phyloP scores from a whole-genome alignment of 2,113 vertebrate genomes.

The Gymnogyps californianus region DNA sequence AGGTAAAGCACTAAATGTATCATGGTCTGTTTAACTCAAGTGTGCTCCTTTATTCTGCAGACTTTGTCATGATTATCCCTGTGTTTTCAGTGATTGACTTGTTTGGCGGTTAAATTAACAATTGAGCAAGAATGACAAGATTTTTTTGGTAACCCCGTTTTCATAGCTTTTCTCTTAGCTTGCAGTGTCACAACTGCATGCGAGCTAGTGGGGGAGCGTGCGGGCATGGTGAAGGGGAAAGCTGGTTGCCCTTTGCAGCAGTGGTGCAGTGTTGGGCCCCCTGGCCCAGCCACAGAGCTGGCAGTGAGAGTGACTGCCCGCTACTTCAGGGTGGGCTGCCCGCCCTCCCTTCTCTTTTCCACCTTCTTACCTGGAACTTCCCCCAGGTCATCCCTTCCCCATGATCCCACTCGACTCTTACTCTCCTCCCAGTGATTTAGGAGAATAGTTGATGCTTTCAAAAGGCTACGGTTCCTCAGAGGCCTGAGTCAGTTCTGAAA shows the following conservation, averaged over 20 bases:
- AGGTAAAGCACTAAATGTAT: neutral
- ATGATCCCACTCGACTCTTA: fast-evolving
- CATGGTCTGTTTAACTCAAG: fast-evolving
- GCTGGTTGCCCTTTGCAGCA: neutral
- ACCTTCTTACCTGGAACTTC: neutral
- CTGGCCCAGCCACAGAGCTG: neutral
- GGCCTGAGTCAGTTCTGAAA: neutral
- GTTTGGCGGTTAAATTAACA: neutral
- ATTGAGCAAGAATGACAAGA: neutral
- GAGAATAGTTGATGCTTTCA: neutral
- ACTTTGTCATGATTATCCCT: neutral
- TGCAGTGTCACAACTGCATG: neutral
- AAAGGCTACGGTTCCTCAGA: neutral
- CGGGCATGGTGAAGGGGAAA: neutral
- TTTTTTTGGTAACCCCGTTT: neutral
- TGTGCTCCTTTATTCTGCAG: neutral
- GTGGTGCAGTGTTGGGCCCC: fast-evolving
- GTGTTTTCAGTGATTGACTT: neutral
- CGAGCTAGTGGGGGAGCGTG: neutral
- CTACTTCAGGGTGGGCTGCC: neutral
- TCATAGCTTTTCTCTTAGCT: neutral
- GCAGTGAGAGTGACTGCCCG: neutral
- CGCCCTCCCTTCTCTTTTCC: neutral
- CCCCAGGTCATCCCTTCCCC: neutral
- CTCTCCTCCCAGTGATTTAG: neutral